Conservation (phyloP, 2,797 vertebrate genomes). For the Dryobates pubescens region DNA sequence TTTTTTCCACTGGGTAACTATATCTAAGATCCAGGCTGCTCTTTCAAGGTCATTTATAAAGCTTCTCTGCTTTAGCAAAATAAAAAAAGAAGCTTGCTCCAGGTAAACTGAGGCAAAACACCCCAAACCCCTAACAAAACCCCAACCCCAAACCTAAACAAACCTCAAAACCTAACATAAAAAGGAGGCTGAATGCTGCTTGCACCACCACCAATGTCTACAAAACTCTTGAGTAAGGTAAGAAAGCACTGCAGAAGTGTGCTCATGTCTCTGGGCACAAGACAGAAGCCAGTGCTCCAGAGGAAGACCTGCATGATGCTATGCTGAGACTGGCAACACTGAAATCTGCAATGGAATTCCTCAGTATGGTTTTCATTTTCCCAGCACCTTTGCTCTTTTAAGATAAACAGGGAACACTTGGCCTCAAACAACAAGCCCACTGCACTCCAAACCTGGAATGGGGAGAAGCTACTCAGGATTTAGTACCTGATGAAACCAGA, state of each 20-base stretch:
- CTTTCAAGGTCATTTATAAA: background rate
- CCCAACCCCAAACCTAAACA: background rate
- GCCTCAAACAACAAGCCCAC: background rate
- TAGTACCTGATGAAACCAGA: background rate
- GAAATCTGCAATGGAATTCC: background rate
- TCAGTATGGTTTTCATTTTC: background rate
- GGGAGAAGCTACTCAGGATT: background rate
- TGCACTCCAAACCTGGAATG: background rate
- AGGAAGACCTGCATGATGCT: background rate
- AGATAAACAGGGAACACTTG: background rate
- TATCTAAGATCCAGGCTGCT: background rate
- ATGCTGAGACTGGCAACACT: too few species aligned
- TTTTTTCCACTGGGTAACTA: background rate
- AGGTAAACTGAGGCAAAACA: background rate
- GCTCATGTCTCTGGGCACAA: fast-evolving
- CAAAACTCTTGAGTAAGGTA: background rate
- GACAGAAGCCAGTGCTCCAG: background rate
- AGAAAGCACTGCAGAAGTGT: background rate
- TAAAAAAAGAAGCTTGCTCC: background rate
- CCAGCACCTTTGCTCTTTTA: background rate
- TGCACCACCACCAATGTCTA: background rate
- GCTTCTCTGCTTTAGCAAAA: background rate
- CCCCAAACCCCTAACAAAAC: background rate
- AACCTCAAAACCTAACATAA: background rate
- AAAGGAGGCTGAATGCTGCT: background rate